Evolutionary conservation across 2,113 vertebrate species (phyloP).

Genomic region (Xenopus laevis): DNA sequence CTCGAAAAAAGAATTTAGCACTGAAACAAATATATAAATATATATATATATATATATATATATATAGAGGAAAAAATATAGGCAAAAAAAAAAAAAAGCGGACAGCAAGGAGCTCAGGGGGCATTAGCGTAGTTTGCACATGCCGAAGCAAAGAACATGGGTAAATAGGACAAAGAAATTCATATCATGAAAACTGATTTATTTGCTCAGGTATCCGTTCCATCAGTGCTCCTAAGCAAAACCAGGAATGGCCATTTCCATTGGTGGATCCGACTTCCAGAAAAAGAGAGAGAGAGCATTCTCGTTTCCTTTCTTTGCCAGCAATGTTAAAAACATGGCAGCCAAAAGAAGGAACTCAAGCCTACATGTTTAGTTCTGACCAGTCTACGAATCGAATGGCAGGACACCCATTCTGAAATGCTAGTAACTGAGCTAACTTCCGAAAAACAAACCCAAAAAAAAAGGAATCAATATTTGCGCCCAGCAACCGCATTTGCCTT

Average conservation of each 20-base stretch:
- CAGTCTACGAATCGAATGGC: neutral
- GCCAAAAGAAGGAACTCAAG: neutral
- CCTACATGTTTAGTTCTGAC: constrained; percentile 13
- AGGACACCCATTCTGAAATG: neutral
- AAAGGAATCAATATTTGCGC: constrained; percentile 53
- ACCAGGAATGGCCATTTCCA: constrained; percentile 60
- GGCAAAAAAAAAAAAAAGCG: constrained; percentile 19
- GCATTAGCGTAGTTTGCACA: constrained; percentile 69
- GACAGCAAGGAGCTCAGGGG: constrained; percentile 61
- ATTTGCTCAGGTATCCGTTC: constrained; percentile 74
- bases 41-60: no score
- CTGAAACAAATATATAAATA: no score
- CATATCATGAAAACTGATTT: constrained; percentile 58
- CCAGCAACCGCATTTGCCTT: constrained; percentile 67
- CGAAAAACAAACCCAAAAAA: neutral
- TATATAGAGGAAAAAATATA: constrained; percentile 5
- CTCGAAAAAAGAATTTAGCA: constrained; percentile 60
- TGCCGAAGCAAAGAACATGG: constrained; percentile 61
- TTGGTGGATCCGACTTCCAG: constrained; percentile 55
- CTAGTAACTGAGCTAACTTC: neutral
- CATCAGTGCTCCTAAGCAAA: constrained; percentile 51
- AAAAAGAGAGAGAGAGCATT: neutral
- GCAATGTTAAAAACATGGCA: neutral
- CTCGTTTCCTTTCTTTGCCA: constrained; percentile 15
- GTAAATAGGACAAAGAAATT: constrained; percentile 50